These are phyloP conservation scores for Ypsolopha scabrella DNA, from an alignment of 2,888 invertebrate species.

Conservation along the genomic window DNA sequence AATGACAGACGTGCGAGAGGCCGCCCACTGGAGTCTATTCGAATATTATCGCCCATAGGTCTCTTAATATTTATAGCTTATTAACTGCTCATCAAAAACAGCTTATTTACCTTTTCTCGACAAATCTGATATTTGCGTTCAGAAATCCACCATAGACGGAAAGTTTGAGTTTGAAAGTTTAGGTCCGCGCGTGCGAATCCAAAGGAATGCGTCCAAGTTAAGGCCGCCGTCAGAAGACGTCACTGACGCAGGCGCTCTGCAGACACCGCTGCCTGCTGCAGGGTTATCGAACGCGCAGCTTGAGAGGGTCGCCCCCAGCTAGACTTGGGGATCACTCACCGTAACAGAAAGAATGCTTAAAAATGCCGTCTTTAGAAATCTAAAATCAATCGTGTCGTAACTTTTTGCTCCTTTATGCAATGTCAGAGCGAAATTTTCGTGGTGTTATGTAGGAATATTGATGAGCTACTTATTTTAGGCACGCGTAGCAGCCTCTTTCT, in stretches of 20 bases:
- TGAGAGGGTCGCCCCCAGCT: constrained; percentile 34
- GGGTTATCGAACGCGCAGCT: constrained; percentile 58
- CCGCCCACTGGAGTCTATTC: constrained; percentile 40
- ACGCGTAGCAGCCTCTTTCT: no score
- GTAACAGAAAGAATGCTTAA: neutral
- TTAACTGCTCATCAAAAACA: no score
- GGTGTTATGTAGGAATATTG: no score
- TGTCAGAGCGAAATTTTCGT: no score
- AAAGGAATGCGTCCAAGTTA: constrained; percentile 54
- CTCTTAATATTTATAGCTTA: no score
- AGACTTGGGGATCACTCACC: constrained; percentile 1
- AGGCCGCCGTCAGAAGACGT: constrained; percentile 47
- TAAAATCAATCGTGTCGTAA: neutral
- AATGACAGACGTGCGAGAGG: constrained; percentile 46
- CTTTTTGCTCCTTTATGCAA: no score
- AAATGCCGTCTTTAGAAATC: neutral
- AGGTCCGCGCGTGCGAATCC: constrained; percentile 34
- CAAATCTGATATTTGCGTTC: no score
- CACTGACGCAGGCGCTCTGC: constrained; percentile 46
- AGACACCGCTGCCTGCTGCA: constrained; percentile 14
- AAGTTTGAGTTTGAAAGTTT: neutral
- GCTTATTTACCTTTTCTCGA: no score
- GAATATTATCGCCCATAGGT: neutral
- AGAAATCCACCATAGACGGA: no score
- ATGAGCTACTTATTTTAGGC: no score